These are phyloP conservation scores for Lepidochitona cinerea DNA, from an alignment of 2,888 invertebrate species.

Conservation along the genomic window DNA sequence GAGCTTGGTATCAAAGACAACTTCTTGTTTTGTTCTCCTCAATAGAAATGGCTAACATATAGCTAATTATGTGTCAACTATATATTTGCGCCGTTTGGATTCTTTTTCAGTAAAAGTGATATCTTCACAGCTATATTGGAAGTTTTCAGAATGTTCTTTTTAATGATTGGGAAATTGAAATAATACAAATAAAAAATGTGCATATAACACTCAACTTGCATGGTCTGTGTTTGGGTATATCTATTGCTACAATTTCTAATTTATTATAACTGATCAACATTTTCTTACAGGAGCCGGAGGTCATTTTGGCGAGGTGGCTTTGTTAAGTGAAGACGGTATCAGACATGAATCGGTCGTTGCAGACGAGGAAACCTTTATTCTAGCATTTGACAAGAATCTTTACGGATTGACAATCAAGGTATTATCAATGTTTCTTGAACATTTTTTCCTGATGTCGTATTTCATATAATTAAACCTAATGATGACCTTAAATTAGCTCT, in stretches of 20 bases:
- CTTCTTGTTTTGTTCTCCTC: too few relatives aligned
- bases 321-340: not conserved
- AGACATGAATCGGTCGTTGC: not conserved
- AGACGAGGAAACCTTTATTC: not conserved
- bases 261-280: not conserved
- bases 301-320: slow-evolving; percentile 1
- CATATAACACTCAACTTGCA: too few relatives aligned
- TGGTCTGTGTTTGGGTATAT: too few relatives aligned
- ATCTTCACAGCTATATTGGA: not conserved
- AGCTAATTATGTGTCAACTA: too few relatives aligned
- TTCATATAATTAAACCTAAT: too few relatives aligned
- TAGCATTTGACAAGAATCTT: not conserved
- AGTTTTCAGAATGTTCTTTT: not conserved
- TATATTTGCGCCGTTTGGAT: too few relatives aligned
- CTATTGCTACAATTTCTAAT: not conserved
- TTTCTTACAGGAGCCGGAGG: not conserved
- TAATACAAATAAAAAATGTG: not conserved
- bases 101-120: too few relatives aligned
- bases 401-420: not conserved
- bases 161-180: not conserved
- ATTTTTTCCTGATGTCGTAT: too few relatives aligned
- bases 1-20: too few relatives aligned
- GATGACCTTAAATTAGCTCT: too few relatives aligned
- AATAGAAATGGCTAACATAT: too few relatives aligned
- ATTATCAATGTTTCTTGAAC: too few relatives aligned